Base-by-base conservation (phyloP, 2,113 vertebrate genomes). In the Petromus typicus region DNA sequence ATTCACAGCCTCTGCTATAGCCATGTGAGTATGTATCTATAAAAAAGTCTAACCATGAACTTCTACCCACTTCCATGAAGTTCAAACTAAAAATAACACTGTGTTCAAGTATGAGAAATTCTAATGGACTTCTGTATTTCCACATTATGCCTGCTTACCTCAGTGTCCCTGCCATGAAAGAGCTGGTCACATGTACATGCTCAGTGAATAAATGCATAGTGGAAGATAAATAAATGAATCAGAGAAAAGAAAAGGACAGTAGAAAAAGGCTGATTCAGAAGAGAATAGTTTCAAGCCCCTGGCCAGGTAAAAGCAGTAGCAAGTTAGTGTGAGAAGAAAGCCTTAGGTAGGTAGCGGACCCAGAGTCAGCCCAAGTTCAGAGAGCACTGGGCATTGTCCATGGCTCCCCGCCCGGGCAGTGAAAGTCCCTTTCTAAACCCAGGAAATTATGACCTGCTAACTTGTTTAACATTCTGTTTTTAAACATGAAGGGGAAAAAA, bases 401-500 rank as follows among this genome's bases (percentile, higher is more conserved):
- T 37, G 11, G 37, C 66, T 23, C 7, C 56, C 22, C 4, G 27
- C 20, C 16, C 8, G 3, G 17, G 13, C 4, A 32, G 16, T 54
- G 14, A 34, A 64, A 48, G 23, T 25, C 5, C 34, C 40, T 61
- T 63, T 83, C 56, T 67, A 61, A 37, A 45, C 8, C 13, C 76
- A 22, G 5, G 40, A 88, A 67, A 80, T 80, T 73, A 48, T 22
- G 80, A 93, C 61, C 56, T 0, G 23, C 3, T 67, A 87, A 92
- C 64, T 34, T 0, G 20, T 2, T 66, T 12, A 56, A 34, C n/a
- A 89, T n/a, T n/a, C 59, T n/a, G 7, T 32, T 86, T 95, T 78
- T 81, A 91, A 86, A 86, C 67, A 90, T 16, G 40, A 63, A 88
- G 59, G 48, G 45, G 66, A 22, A 43, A 64, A 64, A n/a, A 64